Evolutionary conservation across 2,113 vertebrate genomes (phyloP).

Genomic region (Alosa alosa): DNA sequence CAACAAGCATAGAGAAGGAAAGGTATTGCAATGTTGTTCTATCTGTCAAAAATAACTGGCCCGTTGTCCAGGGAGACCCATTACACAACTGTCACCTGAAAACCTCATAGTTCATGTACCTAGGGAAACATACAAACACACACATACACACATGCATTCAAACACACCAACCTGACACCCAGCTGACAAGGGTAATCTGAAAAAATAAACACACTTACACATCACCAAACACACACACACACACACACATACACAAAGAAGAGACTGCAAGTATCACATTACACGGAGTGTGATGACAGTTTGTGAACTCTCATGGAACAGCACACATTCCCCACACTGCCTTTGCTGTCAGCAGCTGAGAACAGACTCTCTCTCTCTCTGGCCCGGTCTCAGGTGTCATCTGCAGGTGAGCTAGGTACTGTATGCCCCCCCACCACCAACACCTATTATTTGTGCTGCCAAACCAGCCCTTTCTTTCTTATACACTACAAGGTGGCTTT

Average conservation of each 20-base stretch:
- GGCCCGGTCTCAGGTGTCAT: not conserved
- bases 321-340: not conserved
- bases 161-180: not conserved
- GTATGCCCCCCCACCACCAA: not conserved
- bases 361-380: not conserved
- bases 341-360: not conserved
- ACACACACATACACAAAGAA: not conserved
- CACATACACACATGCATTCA: not conserved
- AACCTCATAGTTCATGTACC: not conserved
- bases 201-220: not conserved
- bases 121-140: not conserved
- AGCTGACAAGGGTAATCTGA: not conserved
- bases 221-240: not conserved
- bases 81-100: not conserved
- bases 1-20: not conserved
- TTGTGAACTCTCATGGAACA: not conserved
- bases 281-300: not conserved
- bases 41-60: not conserved
- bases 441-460: slow-evolving; percentile 7
- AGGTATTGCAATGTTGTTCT: not conserved
- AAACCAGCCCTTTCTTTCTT: slow-evolving; percentile 38
- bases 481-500: slow-evolving; percentile 32
- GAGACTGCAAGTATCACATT: not conserved
- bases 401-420: not conserved
- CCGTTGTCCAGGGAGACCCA: not conserved